Conservation (phyloP, 2,113 vertebrate genomes). For the Macaca fascicularis region DNA sequence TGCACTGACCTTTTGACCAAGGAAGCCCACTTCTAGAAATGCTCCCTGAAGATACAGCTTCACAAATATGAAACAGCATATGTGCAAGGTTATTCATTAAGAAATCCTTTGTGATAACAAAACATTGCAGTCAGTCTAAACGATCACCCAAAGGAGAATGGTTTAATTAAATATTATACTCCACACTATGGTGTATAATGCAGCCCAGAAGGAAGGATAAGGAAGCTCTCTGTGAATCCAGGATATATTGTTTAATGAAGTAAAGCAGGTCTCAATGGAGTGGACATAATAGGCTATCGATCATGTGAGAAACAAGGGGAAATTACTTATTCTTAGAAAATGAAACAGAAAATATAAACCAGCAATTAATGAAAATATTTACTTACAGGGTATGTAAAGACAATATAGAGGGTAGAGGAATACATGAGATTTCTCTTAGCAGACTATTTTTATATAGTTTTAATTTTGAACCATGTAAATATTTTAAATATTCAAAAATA, state of each 20-base stretch:
- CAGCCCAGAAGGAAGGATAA: not conserved
- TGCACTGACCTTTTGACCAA: constrained; percentile 12
- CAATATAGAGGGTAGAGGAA: not conserved
- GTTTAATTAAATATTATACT: not conserved
- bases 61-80: not conserved
- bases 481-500: constrained; percentile 17
- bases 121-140: not conserved
- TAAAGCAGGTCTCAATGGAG: not conserved
- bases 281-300: not conserved
- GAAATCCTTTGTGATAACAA: not conserved
- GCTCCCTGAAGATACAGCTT: not conserved
- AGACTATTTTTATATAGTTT: not conserved
- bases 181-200: not conserved
- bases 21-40: not conserved
- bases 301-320: not conserved
- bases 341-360: not conserved
- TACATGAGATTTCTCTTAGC: not conserved
- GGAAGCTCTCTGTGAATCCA: not conserved
- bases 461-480: constrained; percentile 1
- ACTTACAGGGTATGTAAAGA: not conserved
- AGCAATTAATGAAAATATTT: constrained; percentile 6
- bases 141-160: not conserved
- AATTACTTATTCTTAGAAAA: not conserved
- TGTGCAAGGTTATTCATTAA: not conserved
- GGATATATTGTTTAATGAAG: not conserved